Evolutionary conservation across 2,797 vertebrate genomes (phyloP).

Genomic region (Characodon lateralis): DNA sequence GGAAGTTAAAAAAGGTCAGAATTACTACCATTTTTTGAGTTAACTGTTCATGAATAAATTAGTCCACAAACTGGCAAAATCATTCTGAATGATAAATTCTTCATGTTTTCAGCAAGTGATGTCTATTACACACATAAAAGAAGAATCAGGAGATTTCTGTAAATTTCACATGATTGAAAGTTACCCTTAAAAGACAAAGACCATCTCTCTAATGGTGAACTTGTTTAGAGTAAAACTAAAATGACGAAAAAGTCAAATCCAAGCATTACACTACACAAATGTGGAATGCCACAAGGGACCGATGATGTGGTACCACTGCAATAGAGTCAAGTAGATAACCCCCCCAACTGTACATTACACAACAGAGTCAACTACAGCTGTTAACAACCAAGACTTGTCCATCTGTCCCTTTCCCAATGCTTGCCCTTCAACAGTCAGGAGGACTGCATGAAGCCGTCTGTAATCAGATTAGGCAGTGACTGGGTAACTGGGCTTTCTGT

Average conservation of each 20-base stretch:
- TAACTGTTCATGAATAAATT: not conserved
- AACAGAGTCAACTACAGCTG: slow-evolving; percentile 67
- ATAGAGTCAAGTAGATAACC: slow-evolving; percentile 2
- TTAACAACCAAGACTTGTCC: slow-evolving; percentile 58
- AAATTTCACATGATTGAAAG: not conserved
- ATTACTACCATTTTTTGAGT: not conserved
- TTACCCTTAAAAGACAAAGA: not conserved
- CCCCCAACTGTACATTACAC: slow-evolving; percentile 59
- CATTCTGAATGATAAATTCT: not conserved
- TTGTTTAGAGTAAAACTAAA: not conserved
- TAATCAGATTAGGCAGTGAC: slow-evolving; percentile 75
- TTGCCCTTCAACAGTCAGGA: slow-evolving; percentile 45
- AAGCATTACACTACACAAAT: not conserved
- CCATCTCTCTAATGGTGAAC: not conserved
- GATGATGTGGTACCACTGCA: not conserved
- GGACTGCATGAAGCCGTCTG: slow-evolving; percentile 58
- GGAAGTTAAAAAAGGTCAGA: not conserved
- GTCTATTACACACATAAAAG: not conserved
- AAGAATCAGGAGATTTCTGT: not conserved
- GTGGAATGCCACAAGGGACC: not conserved
- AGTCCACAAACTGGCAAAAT: not conserved
- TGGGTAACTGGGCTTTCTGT: slow-evolving; percentile 61
- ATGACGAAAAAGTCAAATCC: not conserved
- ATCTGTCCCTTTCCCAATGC: slow-evolving; percentile 60
- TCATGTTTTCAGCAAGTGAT: not conserved